Evolutionary conservation across 2,888 invertebrate species (phyloP).

Genomic region (Tribolium freemani): DNA sequence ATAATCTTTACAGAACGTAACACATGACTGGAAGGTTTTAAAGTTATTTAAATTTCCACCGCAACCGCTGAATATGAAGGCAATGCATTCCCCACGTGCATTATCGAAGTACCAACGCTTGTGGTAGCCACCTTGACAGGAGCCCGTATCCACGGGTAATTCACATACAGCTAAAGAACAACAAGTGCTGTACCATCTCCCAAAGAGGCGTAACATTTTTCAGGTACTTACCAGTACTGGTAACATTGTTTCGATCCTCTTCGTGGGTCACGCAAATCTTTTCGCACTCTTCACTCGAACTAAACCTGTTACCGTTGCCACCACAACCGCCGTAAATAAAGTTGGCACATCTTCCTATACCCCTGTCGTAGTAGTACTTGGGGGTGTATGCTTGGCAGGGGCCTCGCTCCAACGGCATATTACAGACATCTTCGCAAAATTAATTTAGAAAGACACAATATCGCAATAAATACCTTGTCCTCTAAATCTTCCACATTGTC

Average conservation of each 20-base stretch:
- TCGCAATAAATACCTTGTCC: slow-evolving; percentile 74
- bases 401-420: slow-evolving; percentile 76
- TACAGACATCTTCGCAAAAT: slow-evolving; percentile 78
- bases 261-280: slow-evolving; percentile 76
- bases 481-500: slow-evolving; percentile 81
- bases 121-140: slow-evolving; percentile 70
- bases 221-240: slow-evolving; percentile 59
- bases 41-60: slow-evolving; percentile 91
- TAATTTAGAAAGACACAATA: slow-evolving; percentile 45
- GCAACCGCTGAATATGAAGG: slow-evolving; percentile 90
- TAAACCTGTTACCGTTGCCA: slow-evolving; percentile 89
- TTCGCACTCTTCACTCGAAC: slow-evolving; percentile 80
- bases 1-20: slow-evolving; percentile 71
- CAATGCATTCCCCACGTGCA: slow-evolving; percentile 77
- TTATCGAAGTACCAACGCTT: slow-evolving; percentile 84
- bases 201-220: background rate
- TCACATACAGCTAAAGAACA: slow-evolving; percentile 73
- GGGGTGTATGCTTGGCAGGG: slow-evolving; percentile 77
- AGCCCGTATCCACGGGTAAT: slow-evolving; percentile 75
- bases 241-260: slow-evolving; percentile 63
- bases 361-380: slow-evolving; percentile 80
- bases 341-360: slow-evolving; percentile 74
- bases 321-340: slow-evolving; percentile 88
- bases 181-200: slow-evolving; percentile 19
- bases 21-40: slow-evolving; percentile 79